A percentile compares a stretch with the other conserved stretches of the same genome.
Evolutionary conservation across 1,140 invertebrate species (phyloP).

Genomic region (Conus betulinus): DNA sequence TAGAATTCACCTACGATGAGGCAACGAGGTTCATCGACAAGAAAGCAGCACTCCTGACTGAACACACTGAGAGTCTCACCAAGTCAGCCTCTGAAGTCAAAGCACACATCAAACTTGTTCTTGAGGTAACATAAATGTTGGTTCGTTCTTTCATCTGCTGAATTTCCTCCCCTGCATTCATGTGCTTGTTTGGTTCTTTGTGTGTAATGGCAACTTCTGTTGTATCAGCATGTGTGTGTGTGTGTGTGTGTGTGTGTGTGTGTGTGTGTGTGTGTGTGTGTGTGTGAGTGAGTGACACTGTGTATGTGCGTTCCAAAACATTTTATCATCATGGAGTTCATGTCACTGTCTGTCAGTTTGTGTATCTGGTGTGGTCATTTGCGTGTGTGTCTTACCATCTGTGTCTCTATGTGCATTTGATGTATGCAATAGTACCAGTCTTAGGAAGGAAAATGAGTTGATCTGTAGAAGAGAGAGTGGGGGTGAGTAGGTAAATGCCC

Average conservation of each 20-base stretch:
- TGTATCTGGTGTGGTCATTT: too few species aligned
- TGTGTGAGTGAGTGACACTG: too few species aligned
- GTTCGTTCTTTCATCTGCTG: not conserved
- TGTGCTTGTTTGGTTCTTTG: not conserved
- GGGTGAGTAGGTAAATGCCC: too few species aligned
- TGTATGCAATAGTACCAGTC: too few species aligned
- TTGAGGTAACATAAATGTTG: conserved; percentile 60
- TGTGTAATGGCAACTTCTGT: not conserved
- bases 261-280: not conserved
- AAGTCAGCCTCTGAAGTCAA: conserved; percentile 84
- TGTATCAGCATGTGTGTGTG: not conserved
- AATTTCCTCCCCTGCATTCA: too few species aligned
- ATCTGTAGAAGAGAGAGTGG: too few species aligned
- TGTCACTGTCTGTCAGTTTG: too few species aligned
- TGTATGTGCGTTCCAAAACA: too few species aligned
- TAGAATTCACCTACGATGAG: conserved; percentile 85
- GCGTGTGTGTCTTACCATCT: too few species aligned
- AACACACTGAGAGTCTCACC: conserved; percentile 78
- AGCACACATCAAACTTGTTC: conserved; percentile 87
- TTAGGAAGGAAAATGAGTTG: too few species aligned
- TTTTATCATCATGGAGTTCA: too few species aligned
- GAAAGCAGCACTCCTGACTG: conserved; percentile 82
- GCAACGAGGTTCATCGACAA: conserved; percentile 84
- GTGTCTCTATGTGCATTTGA: too few species aligned
- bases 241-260: not conserved